Base-by-base conservation (phyloP, 2,888 invertebrate species). In the Eustalomyia histrio region DNA sequence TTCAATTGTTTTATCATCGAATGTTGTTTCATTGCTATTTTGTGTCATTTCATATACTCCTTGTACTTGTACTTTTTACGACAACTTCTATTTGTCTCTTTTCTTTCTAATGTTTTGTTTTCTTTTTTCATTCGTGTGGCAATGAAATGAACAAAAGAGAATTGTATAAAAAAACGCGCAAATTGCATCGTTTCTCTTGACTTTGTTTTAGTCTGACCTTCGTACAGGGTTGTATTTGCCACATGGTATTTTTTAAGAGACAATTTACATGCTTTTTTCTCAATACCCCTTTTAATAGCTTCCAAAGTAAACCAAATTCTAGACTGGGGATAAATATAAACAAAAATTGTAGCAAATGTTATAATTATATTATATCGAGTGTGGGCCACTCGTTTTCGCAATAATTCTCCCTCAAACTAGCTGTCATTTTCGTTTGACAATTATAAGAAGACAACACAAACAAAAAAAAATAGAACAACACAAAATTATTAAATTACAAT, bases 11-110 rank as follows among this genome's bases (percentile, higher is more conserved):
- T 53, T 57, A 47, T 47, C 43, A 47, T 47, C 6, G 14, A 47
- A 17, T 39, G 47, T 33, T 16, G 53, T 76, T 60, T 43, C 65
- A 58, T 53, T 72, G 24, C 65, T 47, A 60, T 29, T 16, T 47
- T n/a, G 35, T 55, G 29, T 35, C 53, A 55, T 76, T 80, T 58
- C 14, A 8, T 21, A 43, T 47, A 64, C 80, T 73, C 80, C 80
- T 76, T 68, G n/a, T n/a, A n/a, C n/a, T 80, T 74, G 17, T 50
- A 72, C 53, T 67, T 80, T 73, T 21, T 50, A 72, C 53, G 47
- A 67, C 60, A 7, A 39, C n/a, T 64, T 55, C 21, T 52, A 2
- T 21, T 52, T 10, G 7, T 61, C 47, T 47, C 16, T 57, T 29
- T 52, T 16, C 16, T 43, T 52, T 24, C 21, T 33, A 47, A 21